Evolutionary conservation across 1,140 invertebrate genomes (phyloP), one percentile per base, ranked within the genome.

Genomic region (Tetramorium simillimum): DNA sequence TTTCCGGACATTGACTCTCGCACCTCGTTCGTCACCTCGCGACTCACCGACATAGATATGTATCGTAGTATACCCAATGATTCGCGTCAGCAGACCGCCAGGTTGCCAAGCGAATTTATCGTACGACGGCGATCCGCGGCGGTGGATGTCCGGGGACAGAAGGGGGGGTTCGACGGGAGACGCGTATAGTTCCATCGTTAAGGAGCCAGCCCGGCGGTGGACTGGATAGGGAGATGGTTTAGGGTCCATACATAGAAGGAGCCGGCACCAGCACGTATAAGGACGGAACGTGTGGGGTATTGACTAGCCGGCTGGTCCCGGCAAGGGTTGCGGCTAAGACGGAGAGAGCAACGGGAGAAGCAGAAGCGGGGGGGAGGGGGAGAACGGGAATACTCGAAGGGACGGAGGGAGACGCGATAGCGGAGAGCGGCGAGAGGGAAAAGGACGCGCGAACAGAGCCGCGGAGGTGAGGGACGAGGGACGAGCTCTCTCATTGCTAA

Each of bases 251-350:
- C 89, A 89, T 88, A 89, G 88, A 88, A 91, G 86, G 86, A 88
- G 87, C 81, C 63, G 51, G 82, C 89, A 89, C 85, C 77, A 89
- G 89, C 88, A 89, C 89, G 91, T 91, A 91, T 88, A 92, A 91
- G 87, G 87, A 92, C 65, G 88, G 86, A 92, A 91, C 90, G 92
- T 92, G 91, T 93, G 92, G 92, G 90, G 92, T 93, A 93, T 93
- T 93, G 93, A 93, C 93, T 93, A 93, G 92, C 92, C 92, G 92
- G 90, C 93, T 93, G 90, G 90, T 93, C 93, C 93, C 90, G 93
- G 92, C 93, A 94, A 94, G 94, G 94, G 93, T 94, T 95, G 93
- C 91, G 93, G 94, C 94, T 94, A 94, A 95, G 94, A 94, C 93
- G 92, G 92, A 90, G 91, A 91, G 87, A 91, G 90, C 81, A 90